Evolutionary conservation across 2,797 vertebrate genomes (phyloP), one percentile per base, ranked within the genome.

Genomic region (Acridotheres tristis): DNA sequence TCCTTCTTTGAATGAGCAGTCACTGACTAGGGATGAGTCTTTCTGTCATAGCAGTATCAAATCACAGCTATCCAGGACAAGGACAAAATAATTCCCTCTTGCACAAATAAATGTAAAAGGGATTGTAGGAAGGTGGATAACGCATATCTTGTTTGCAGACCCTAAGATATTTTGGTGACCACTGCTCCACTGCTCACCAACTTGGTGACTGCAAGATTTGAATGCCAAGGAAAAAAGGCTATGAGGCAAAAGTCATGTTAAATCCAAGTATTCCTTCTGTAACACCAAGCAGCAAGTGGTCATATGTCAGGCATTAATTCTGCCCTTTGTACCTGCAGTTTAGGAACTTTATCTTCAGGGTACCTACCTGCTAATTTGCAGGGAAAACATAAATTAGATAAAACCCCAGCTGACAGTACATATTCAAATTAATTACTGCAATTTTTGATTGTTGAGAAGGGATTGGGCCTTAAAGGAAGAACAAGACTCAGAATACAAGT

Each of bases 401-500:
- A 76, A 94, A 48, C 5, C 11, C 27, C 38, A 55, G 25, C 15
- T 66, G 50, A 74, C 1, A 14, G 34, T 62, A 61, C 11, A 23
- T 16, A 27, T 48, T 85, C 68, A 80, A 57, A 96, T 38, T 4
- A 89, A 80, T 80, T 69, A 36, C 25, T 79, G 63, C 18, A 69
- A 29, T 73, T 93, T 89, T 79, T 74, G 16, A 32, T 59, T 4
- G 0, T 51, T 92, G n/a, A 62, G 36, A 94, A 95, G 27, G 54
- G 87, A 83, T 83, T 61, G 63, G 29, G 19, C 47, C 51, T 88
- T 93, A 89, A 84, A 84, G n/a, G 43, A 88, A 67, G 57, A 75
- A 81, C 9, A 88, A 86, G 88, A 72, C 13, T 75, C 57, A 67
- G 81, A 95, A 83, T 88, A 77, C 48, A 85, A 74, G 30, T 71